Base-by-base conservation (phyloP, 2,888 invertebrate species). In the Agrotis segetum region DNA sequence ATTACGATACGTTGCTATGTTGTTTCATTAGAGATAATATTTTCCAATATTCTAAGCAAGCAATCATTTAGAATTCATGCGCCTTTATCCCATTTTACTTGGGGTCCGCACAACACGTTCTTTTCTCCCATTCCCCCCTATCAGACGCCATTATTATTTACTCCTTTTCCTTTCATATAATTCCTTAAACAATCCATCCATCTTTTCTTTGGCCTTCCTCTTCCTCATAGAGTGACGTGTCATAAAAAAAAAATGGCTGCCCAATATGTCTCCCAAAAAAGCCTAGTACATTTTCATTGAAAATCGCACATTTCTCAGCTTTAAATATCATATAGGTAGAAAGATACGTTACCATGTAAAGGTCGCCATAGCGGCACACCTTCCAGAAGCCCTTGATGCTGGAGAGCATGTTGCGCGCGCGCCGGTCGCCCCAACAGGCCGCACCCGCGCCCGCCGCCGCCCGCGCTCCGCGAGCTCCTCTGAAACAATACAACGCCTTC, bases 351-450 rank as follows among this genome's bases (percentile, higher is more conserved):
- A 96, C 96, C 96, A 96, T 96, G 84, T 95, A 96, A 60, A 96
- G 91, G 89, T 96, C 96, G 78, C 96, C 96, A 93, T 96, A 96
- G 40, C 95, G 94, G 91, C 95, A 96, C 87, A 93, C 93, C 94
- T 96, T 96, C 96, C 96, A 96, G 90, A 96, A 93, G 62, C 94
- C 94, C 84, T 96, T 96, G 89, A 96, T 92, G 89, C 91, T 94
- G 65, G 95, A 90, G 75, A 96, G 90, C 96, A 96, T 96, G 88
- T 82, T 94, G 90, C 93, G 93, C 85, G 92, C 86, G 89, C 95
- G 93, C 83, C 92, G 90, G 76, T 85, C 87, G 55, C 89, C 87
- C 88, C 91, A 88, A 82, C 89, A 85, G 82, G 85, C 85, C 67
- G 85, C 84, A 81, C 85, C 85, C 81, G 87, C 91, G 56, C 90